Base-by-base conservation (phyloP, 2,797 vertebrate species). In the Sciaenops ocellatus region DNA sequence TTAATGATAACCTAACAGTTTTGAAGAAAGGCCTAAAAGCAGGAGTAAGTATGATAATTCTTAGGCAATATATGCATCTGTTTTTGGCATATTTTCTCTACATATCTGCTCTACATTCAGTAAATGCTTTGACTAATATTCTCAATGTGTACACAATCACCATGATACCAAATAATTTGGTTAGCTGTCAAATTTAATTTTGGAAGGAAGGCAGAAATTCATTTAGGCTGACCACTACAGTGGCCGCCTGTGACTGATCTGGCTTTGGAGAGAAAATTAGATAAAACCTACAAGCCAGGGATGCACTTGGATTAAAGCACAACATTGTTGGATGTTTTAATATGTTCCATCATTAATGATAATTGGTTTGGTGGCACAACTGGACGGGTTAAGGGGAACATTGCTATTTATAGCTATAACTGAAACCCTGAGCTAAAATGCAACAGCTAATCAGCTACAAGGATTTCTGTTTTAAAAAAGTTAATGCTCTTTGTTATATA, bases 341-440 rank as follows among this genome's bases (percentile, higher is more conserved):
- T 69, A 16, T 78, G 50, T 74, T 79, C 74, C 59, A 38, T 41
- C 11, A 65, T 69, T 64, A 63, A 30, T 46, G 13, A 34, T 66
- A 54, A 73, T 76, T 78, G 28, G n/a, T 42, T 44, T 48, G 9
- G 59, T 30, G 30, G 51, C 34, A 69, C 13, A 8, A 41, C 13
- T 2, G 11, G 47, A 67, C 38, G 38, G 2, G 38, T 69, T 26
- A 34, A 54, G 3, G 10, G 48, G 50, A 64, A 67, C 4, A 28
- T 17, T 41, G 20, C 46, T 68, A 17, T n/a, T 55, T 62, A 6
- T 28, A 54, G 13, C 16, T 60, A 16, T 16, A 48, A 26, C 17
- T 55, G 8, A 65, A 30, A 47, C 13, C 22, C 30, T 65, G 13
- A 63, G 26, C 6, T 68, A 5, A 68, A 64, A 69, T 55, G 10